Base-by-base conservation (phyloP, 2,113 vertebrate genomes). In the Phalacrocorax aristotelis region DNA sequence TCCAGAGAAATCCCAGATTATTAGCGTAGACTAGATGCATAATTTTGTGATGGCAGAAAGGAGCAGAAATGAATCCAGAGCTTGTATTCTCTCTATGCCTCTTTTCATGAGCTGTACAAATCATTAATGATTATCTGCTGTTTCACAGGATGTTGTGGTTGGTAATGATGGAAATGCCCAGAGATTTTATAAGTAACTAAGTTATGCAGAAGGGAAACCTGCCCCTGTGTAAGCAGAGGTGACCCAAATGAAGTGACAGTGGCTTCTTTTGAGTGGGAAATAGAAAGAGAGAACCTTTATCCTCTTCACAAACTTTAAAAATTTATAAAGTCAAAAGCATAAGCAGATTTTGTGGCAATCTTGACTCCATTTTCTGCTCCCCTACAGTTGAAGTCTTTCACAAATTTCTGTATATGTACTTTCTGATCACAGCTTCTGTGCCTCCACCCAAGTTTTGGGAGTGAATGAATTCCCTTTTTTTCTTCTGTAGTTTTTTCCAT, bases 91-190 rank as follows among this genome's bases (percentile, higher is more conserved):
- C 42, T 90, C 61, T 83, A 2, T 93, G 46, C 40, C 27, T 72
- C 70, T 94, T 64, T 87, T 82, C 48, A 82, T 3, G 8, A 26
- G 42, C 78, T 84, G 52, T n/a, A n/a, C 29, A 79, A 85, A 42
- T 91, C 71, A 66, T 93, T 78, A 86, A 77, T 55, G 62, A 83
- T 94, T 90, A 74, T 88, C 75, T 91, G 29, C 71, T 71, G 48
- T 74, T 92, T 83, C 9, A 5, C 72, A 94, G 85, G 95, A 83
- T 97, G 75, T 77, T 92, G 88, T 95, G 89, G 76, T 81, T 92
- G 86, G 80, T 85, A 64, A 62, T 70, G 77, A 75, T 70, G 55
- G 42, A 96, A 90, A 36, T 86, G 38, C 38, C 34, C 23, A 38
- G 79, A 88, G 72, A 60, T 80, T 81, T 86, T 90, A 10, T 83